Evolutionary conservation across 1,140 invertebrate genomes (phyloP).

Genomic region (Aplysia californica): DNA sequence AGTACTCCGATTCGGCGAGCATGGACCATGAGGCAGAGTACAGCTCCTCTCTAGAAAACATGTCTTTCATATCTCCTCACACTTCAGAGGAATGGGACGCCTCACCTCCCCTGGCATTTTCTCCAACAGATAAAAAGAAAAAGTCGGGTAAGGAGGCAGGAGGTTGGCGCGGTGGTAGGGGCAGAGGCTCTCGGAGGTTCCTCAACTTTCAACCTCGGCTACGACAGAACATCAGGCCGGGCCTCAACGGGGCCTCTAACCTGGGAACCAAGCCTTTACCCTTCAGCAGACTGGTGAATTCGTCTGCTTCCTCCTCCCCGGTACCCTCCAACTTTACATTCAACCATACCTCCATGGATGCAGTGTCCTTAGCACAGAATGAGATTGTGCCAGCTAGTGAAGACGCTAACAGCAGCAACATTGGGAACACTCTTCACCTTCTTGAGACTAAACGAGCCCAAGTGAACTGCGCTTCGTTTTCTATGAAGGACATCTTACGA

Average conservation of each 20-base stretch:
- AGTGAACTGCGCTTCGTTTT: conserved; percentile 22
- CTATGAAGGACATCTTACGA: conserved; percentile 23
- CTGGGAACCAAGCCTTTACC: conserved; percentile 12
- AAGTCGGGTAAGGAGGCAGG: background rate
- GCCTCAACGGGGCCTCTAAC: conserved; percentile 15
- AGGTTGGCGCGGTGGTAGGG: background rate
- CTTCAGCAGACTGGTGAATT: conserved; percentile 10
- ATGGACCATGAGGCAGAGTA: conserved; percentile 29
- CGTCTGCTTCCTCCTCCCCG: conserved; percentile 10
- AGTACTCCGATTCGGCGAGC: conserved; percentile 13
- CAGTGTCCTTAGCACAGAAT: too few relatives aligned
- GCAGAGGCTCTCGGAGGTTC: background rate
- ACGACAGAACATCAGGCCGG: conserved; percentile 11
- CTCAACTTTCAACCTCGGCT: background rate
- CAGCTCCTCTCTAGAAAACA: conserved; percentile 52
- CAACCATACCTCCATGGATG: background rate
- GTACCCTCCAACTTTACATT: conserved; percentile 14
- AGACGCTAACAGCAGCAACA: background rate
- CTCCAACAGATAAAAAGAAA: conserved; percentile 43
- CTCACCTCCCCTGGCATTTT: conserved; percentile 53
- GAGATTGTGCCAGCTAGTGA: background rate
- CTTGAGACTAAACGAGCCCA: conserved; percentile 11
- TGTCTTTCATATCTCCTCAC: conserved; percentile 56
- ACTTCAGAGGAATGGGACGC: conserved; percentile 44
- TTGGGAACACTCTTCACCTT: background rate